Evolutionary conservation across 2,113 vertebrate species (phyloP).

Genomic region (Colinus virginianus): DNA sequence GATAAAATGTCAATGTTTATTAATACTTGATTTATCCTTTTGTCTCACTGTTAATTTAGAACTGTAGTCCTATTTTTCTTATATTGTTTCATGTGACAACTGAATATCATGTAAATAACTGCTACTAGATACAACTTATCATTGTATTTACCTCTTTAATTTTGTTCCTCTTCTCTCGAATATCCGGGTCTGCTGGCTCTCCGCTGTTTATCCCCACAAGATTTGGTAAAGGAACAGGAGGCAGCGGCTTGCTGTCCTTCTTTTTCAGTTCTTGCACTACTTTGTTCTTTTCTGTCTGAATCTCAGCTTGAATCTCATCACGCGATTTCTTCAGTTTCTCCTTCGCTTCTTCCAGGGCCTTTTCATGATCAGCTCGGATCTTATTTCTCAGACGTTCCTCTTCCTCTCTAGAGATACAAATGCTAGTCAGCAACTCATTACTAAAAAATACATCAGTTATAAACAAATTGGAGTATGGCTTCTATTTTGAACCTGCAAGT

Average conservation of each 20-base stretch:
- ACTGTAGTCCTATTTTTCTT: background rate
- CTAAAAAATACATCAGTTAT: background rate
- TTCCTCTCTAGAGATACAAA: constrained; percentile 87
- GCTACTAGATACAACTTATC: background rate
- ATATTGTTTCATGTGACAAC: background rate
- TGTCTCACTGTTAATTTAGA: background rate
- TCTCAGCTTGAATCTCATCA: constrained; percentile 93
- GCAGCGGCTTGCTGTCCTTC: constrained; percentile 86
- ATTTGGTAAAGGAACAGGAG: constrained; percentile 92
- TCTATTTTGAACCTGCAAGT: too few relatives aligned
- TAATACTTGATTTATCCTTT: background rate
- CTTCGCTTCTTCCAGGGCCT: constrained; percentile 96
- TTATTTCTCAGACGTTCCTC: constrained; percentile 96
- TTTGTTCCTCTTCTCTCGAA: constrained; percentile 94
- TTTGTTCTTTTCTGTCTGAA: constrained; percentile 96
- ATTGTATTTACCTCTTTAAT: constrained; percentile 91
- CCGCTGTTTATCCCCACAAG: constrained; percentile 90
- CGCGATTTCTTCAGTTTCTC: constrained; percentile 96
- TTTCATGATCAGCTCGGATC: constrained; percentile 97
- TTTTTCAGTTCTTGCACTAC: constrained; percentile 90
- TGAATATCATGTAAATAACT: background rate
- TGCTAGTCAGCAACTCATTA: constrained; percentile 17
- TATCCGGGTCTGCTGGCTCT: constrained; percentile 88
- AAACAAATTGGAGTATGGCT: too few relatives aligned
- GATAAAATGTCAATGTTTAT: background rate